Base-by-base conservation (phyloP, 2,797 vertebrate genomes). In the Lindbergichthys nudifrons region DNA sequence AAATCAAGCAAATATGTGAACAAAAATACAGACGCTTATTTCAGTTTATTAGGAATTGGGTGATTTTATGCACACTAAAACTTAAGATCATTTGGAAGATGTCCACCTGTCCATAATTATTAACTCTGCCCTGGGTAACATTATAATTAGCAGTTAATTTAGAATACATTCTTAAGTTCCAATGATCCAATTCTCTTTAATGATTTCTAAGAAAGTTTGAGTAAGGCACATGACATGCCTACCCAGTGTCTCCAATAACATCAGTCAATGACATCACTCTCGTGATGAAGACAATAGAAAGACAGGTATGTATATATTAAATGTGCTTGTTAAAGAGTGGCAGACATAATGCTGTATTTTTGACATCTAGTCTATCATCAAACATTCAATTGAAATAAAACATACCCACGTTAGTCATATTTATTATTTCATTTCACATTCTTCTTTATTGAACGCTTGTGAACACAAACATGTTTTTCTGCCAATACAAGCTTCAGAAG, bases 401-500 rank as follows among this genome's bases (percentile, higher is more conserved):
- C 23, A 45, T 52, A 48, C n/a, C 39, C 14, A 21, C 1, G 1
- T 30, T 36, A 36, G 26, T 26, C 5, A 8, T 23, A 7, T 65
- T 39, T 54, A 9, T 1, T 26, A 30, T 65, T 59, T 39, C 14
- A 30, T 60, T 69, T 45, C 19, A 64, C 39, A 50, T 3, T 36
- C 3, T 3, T 26, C 32, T 12, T 2, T 3, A 42, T n/a, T 63
- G 26, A 46, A 12, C 59, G 14, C 47, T 45, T 58, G 59, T 54
- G n/a, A 75, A n/a, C 14, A 39, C 5, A 43, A n/a, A 59, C 30
- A 14, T 16, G 7, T 15, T 30, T 53, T 14, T 48, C 19, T 11
- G 19, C 21, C 10, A 64, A 39, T 78, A 70, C 8, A 70, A 67
- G 30, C 50, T 68, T 48, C 5, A 2, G 15, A 13, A 58, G 15